Conservation (phyloP, 2,113 vertebrate species). For the Scophthalmus maximus region DNA sequence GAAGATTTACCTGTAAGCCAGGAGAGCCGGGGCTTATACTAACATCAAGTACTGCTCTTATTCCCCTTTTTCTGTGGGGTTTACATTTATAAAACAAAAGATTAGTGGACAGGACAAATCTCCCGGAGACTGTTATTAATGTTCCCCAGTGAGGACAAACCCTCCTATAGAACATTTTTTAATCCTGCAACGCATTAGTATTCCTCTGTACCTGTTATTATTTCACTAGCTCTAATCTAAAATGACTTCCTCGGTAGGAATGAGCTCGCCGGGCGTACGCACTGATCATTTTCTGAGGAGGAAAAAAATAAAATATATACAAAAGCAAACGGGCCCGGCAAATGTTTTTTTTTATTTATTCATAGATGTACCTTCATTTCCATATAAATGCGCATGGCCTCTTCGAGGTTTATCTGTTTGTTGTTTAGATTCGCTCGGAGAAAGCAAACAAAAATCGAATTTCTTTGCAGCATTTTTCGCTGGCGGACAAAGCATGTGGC, state of each 20-base stretch:
- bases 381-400: constrained; percentile 72
- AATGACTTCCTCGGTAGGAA: constrained; percentile 59
- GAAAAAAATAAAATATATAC: constrained; percentile 42
- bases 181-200: constrained; percentile 44
- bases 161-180: constrained; percentile 26
- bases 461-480: constrained; percentile 39
- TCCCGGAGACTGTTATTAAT: constrained; percentile 22
- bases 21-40: background rate
- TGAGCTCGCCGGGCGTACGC: constrained; percentile 34
- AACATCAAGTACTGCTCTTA: background rate
- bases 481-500: background rate
- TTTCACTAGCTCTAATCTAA: constrained; percentile 63
- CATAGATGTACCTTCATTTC: constrained; percentile 64
- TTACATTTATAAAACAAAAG: constrained; percentile 24
- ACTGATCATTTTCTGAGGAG: constrained; percentile 45
- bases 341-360: constrained; percentile 59
- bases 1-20: background rate
- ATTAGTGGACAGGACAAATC: constrained; percentile 5
- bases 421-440: constrained; percentile 46
- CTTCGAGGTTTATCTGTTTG: constrained; percentile 52
- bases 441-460: constrained; percentile 61
- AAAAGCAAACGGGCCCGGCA: constrained; percentile 53
- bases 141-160: constrained; percentile 22
- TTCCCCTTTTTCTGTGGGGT: background rate
- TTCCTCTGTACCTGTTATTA: constrained; percentile 51